These are phyloP conservation scores for Cottoperca gobio DNA, from an alignment of 2,797 vertebrate genomes.

Conservation along the genomic window DNA sequence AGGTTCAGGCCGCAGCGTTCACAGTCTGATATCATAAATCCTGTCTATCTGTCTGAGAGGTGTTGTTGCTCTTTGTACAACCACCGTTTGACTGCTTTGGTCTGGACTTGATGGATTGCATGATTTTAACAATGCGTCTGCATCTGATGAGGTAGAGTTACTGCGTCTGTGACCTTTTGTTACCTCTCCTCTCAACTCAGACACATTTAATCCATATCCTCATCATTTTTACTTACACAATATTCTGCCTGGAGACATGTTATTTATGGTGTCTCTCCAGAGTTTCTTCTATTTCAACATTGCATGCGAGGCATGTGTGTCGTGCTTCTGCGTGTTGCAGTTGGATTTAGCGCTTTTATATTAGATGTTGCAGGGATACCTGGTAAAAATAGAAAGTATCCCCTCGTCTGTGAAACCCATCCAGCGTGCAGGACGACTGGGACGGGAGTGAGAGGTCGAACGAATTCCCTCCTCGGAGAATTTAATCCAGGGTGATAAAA, in stretches of 20 bases:
- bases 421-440: constrained; percentile 30
- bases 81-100: constrained; percentile 7
- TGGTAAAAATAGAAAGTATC: constrained; percentile 58
- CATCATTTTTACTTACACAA: no score
- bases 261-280: constrained; percentile 20
- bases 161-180: constrained; percentile 20
- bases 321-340: neutral
- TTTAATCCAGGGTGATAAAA: constrained; percentile 49
- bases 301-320: neutral
- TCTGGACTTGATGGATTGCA: constrained; percentile 27
- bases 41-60: constrained; percentile 6
- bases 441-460: constrained; percentile 28
- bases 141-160: constrained; percentile 27
- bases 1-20: neutral
- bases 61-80: constrained; percentile 13
- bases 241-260: constrained; percentile 4
- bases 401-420: constrained; percentile 64
- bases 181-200: constrained; percentile 7
- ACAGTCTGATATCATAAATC: constrained; percentile 20
- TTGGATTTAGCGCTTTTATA: neutral
- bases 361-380: constrained; percentile 18
- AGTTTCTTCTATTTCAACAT: constrained; percentile 14
- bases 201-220: constrained; percentile 20
- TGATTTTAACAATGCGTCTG: constrained; percentile 1
- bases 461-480: constrained; percentile 54